These are phyloP conservation scores for Amphiprion ocellaris DNA, from an alignment of 2,113 vertebrate species.

Conservation along the genomic window DNA sequence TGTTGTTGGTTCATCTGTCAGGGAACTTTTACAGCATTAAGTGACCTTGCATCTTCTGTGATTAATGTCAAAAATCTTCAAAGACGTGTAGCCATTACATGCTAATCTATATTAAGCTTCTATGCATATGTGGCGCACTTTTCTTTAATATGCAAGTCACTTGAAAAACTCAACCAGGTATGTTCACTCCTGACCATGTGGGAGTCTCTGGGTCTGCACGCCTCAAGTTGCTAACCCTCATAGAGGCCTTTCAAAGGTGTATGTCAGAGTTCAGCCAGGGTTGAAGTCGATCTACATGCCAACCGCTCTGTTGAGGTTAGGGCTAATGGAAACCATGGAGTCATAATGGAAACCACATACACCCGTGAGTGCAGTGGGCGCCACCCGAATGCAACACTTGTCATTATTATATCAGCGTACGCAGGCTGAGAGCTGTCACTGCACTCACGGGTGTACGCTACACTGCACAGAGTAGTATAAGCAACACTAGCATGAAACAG, in stretches of 20 bases:
- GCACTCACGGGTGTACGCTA: slow-evolving; percentile 55
- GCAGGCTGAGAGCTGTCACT: slow-evolving; percentile 69
- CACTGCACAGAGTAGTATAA: slow-evolving; percentile 58
- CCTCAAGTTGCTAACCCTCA: slow-evolving; percentile 28
- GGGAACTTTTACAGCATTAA: not conserved
- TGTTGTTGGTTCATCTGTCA: not conserved
- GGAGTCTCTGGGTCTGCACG: slow-evolving; percentile 30
- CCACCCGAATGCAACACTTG: slow-evolving; percentile 68
- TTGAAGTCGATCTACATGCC: slow-evolving; percentile 69
- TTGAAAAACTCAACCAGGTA: not conserved
- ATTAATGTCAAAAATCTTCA: not conserved
- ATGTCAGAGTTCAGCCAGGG: slow-evolving; percentile 77
- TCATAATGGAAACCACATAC: slow-evolving; percentile 82
- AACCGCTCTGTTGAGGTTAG: slow-evolving; percentile 51
- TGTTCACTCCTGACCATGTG: slow-evolving; percentile 19
- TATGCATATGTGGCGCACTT: not conserved
- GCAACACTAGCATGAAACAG: slow-evolving; percentile 60
- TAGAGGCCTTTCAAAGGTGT: slow-evolving; percentile 46
- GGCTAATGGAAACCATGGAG: slow-evolving; percentile 79
- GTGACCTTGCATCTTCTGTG: not conserved
- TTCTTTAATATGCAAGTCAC: not conserved
- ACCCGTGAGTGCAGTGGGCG: slow-evolving; percentile 64
- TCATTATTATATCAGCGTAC: slow-evolving; percentile 74
- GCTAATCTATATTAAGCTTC: not conserved
- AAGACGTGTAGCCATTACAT: not conserved